A percentile compares a stretch with the other conserved stretches of the same genome.
Conservation (phyloP, 2,888 invertebrate species). For the Lydus trimaculatus region DNA sequence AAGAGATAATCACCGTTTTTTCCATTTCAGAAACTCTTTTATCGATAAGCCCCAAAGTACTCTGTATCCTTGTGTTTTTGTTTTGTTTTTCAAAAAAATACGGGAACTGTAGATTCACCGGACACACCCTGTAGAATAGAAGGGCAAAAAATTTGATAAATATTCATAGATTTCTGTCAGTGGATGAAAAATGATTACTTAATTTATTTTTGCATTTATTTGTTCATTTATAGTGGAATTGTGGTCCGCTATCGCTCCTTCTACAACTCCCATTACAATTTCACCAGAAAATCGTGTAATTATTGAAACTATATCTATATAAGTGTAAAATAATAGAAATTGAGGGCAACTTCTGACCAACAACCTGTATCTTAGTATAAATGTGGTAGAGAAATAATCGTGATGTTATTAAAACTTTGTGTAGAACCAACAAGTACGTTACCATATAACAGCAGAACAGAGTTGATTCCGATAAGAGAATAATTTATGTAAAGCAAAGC, state of each 20-base stretch:
- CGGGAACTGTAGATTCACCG: too few relatives aligned
- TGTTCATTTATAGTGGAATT: neutral
- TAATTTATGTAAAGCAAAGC: constrained; percentile 32
- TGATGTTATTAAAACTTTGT: constrained; percentile 2
- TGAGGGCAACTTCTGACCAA: neutral
- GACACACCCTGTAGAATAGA: neutral
- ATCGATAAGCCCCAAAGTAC: too few relatives aligned
- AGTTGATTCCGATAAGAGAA: constrained; percentile 27
- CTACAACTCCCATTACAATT: too few relatives aligned
- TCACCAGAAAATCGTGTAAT: too few relatives aligned
- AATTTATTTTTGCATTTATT: neutral
- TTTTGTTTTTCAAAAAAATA: too few relatives aligned
- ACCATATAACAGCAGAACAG: constrained; percentile 7
- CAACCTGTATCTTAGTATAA: too few relatives aligned
- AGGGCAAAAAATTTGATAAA: neutral
- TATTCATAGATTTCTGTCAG: constrained; percentile 4
- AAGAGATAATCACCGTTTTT: too few relatives aligned
- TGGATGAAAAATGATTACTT: constrained; percentile 4
- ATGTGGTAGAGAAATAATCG: neutral
- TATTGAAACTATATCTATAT: too few relatives aligned
- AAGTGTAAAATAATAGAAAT: neutral
- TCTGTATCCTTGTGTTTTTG: too few relatives aligned
- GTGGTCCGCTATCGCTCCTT: neutral
- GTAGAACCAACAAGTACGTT: neutral
- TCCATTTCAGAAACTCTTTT: too few relatives aligned